These are phyloP conservation scores for Tetragonisca angustula DNA, from an alignment of 2,888 invertebrate genomes.

Conservation along the genomic window DNA sequence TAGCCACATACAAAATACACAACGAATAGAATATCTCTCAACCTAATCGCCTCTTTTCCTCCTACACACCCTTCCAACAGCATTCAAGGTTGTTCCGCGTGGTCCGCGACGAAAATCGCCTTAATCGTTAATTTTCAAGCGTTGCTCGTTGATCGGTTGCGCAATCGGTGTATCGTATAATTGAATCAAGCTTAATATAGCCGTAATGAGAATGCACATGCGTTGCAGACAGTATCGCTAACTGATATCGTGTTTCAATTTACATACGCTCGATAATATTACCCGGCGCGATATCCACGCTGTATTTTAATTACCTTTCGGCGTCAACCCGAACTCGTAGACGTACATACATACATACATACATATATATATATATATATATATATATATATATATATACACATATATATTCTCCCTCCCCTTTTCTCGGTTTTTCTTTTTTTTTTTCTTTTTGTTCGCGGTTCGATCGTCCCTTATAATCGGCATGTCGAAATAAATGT, in stretches of 20 bases:
- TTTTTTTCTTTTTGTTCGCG: not conserved
- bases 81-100: not conserved
- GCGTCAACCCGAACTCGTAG: not conserved
- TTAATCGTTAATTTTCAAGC: conserved; percentile 23
- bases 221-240: conserved; percentile 50
- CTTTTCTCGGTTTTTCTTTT: not conserved
- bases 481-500: not conserved
- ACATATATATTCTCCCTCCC: too few relatives aligned
- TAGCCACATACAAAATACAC: not conserved
- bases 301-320: conserved; percentile 43
- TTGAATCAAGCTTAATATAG: conserved; percentile 55
- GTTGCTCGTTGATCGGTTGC: conserved; percentile 18
- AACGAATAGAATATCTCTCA: not conserved
- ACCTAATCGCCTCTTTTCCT: too few relatives aligned
- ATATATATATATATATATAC: too few relatives aligned
- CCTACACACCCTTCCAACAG: too few relatives aligned
- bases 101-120: not conserved
- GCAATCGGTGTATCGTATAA: conserved; percentile 55
- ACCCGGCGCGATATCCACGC: conserved; percentile 35
- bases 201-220: conserved; percentile 56
- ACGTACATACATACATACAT: too few relatives aligned
- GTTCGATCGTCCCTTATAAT: not conserved
- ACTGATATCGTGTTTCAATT: conserved; percentile 58
- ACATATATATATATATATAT: too few relatives aligned
- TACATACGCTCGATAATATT: conserved; percentile 55